Base-by-base conservation (phyloP, 1,140 invertebrate species). In the Drosophila orena region DNA sequence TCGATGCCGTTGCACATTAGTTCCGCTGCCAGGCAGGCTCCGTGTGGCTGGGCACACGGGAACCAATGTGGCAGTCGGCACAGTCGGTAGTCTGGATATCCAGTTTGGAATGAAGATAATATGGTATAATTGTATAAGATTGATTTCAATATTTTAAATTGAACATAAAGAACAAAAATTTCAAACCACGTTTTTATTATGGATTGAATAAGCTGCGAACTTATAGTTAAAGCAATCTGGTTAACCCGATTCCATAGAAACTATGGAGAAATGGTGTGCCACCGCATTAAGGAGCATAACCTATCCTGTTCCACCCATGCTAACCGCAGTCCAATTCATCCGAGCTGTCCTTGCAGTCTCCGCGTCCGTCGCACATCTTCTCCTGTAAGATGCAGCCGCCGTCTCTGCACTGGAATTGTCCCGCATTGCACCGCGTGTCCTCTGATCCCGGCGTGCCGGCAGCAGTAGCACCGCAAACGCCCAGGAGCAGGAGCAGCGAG, bases 321-420 rank as follows among this genome's bases (percentile, higher is more conserved):
- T 93, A 92, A 95, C 95, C 94, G 84, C 96, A 96, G 55, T 94
- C 81, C 44, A 92, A 59, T 92, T 96, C 96, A 90, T 96, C 96
- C 50, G 94, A 94, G 40, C 93, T 93, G 81, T 96, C 96, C 0
- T 77, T 73, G 90, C 96, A 96, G 90, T 96, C 95, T 52, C 93
- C 91, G 1, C 47, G 57, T 15, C 94, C 94, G 81, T 96, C 95
- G 90, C 96, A 96, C 57, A 92, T 91, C 94, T 95, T 96, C 50
- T 94, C 89, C 1, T 90, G 88, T 12, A 93, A 93, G 62, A 96
- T 94, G 81, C 96, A 96, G 55, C 93, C 92, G 14, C 93, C 93
- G 75, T 94, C 93, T 50, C 93, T 93, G 75, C 96, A 96, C 37
- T 75, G 65, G 72, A 90, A 91, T 69, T 91, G 71, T 56, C 84